phyloP scores from a whole-genome alignment of 1,140 invertebrate species.

The Reticulitermes speratus region DNA sequence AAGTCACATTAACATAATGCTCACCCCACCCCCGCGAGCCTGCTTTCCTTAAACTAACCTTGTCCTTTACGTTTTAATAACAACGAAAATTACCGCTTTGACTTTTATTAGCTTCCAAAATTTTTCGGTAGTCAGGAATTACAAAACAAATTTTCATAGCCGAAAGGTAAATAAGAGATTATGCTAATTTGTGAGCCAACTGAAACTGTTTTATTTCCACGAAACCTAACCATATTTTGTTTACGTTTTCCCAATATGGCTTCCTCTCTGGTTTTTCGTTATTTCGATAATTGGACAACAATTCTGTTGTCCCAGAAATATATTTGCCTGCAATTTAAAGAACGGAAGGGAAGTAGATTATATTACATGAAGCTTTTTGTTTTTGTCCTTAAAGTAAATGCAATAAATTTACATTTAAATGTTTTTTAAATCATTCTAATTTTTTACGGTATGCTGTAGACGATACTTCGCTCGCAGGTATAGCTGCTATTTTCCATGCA shows the following conservation, averaged over 20 bases:
- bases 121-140: neutral
- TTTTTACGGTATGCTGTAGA: neutral
- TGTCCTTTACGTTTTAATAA: neutral
- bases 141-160: neutral
- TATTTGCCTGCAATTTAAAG: slow-evolving; percentile 7
- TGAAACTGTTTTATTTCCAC: no score
- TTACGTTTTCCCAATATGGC: neutral
- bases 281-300: slow-evolving; percentile 2
- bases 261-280: neutral
- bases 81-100: neutral
- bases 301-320: neutral
- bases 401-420: slow-evolving; percentile 11
- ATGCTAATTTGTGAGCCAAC: neutral
- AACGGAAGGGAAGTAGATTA: neutral
- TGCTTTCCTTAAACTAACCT: neutral
- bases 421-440: slow-evolving; percentile 7
- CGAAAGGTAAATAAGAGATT: neutral
- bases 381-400: neutral
- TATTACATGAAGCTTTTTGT: neutral
- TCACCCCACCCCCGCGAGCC: neutral
- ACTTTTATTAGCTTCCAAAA: slow-evolving; percentile 3
- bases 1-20: neutral
- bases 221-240: neutral
- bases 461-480: neutral
- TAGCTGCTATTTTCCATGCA: neutral